Conservation (phyloP, 2,888 invertebrate genomes). For the Lepidochrysops patricia region DNA sequence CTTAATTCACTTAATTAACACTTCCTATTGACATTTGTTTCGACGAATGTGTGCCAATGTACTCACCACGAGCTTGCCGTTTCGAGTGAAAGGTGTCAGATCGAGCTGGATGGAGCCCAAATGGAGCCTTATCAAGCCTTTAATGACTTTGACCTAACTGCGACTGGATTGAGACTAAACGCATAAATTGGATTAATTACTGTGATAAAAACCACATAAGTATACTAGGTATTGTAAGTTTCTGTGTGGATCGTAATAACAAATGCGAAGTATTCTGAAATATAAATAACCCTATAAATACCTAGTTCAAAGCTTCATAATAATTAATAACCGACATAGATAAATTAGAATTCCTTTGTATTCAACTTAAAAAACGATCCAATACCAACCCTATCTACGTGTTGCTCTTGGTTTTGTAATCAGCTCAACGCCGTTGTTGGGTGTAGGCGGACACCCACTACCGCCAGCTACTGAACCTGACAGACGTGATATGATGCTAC, state of each 20-base stretch:
- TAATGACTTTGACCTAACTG: conserved; percentile 10
- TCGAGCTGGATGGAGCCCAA: not conserved
- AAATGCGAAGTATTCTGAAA: not conserved
- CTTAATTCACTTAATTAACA: not conserved
- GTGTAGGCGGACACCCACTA: not conserved
- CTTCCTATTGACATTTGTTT: conserved; percentile 9
- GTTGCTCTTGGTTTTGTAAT: not conserved
- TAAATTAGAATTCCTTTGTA: too few species aligned
- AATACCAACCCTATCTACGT: too few species aligned
- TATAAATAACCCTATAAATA: not conserved
- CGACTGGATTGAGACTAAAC: not conserved
- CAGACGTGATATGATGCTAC: not conserved
- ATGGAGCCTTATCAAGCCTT: conserved; percentile 1
- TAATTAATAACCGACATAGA: too few species aligned
- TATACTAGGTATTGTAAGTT: too few species aligned
- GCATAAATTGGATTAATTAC: conserved; percentile 3
- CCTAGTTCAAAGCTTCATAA: not conserved
- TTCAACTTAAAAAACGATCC: too few species aligned
- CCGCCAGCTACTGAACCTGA: not conserved
- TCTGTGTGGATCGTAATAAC: not conserved
- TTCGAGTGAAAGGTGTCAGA: conserved; percentile 11
- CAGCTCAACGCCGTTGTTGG: not conserved
- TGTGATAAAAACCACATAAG: too few species aligned
- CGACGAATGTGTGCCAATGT: conserved; percentile 6
- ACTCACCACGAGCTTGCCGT: not conserved